These are phyloP conservation scores for Epicampocera succincta DNA, from an alignment of 2,888 invertebrate genomes.

Conservation along the genomic window DNA sequence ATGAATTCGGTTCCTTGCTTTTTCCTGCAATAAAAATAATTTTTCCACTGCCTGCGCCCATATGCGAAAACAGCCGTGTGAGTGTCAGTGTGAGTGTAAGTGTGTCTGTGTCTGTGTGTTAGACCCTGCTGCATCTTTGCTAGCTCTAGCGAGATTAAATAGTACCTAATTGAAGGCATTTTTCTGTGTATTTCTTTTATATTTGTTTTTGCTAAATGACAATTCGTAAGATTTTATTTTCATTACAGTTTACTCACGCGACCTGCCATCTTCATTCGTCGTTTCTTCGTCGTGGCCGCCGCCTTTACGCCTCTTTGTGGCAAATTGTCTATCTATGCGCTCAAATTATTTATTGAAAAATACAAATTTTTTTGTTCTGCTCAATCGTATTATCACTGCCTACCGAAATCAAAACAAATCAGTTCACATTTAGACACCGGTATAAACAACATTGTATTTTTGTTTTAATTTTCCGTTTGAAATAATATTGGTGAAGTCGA, in stretches of 20 bases:
- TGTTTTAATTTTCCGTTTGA: conserved; percentile 7
- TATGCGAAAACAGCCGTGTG: neutral
- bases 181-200: neutral
- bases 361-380: neutral
- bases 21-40: neutral
- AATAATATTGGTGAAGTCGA: neutral
- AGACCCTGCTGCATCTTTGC: conserved; percentile 12
- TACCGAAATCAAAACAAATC: conserved; percentile 64
- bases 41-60: neutral
- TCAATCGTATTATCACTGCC: conserved; percentile 27
- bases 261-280: conserved; percentile 13
- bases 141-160: conserved; percentile 37
- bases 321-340: conserved; percentile 11
- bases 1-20: neutral
- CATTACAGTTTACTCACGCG: conserved; percentile 36
- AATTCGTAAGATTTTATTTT: conserved; percentile 40
- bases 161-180: conserved; percentile 33
- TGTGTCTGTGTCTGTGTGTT: neutral
- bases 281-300: neutral
- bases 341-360: conserved; percentile 17
- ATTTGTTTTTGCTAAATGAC: neutral
- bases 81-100: neutral
- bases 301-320: neutral
- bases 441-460: conserved; percentile 55
- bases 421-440: conserved; percentile 66